Evolutionary conservation across 2,797 vertebrate genomes (phyloP).

Genomic region (Syndactyla subalaris): DNA sequence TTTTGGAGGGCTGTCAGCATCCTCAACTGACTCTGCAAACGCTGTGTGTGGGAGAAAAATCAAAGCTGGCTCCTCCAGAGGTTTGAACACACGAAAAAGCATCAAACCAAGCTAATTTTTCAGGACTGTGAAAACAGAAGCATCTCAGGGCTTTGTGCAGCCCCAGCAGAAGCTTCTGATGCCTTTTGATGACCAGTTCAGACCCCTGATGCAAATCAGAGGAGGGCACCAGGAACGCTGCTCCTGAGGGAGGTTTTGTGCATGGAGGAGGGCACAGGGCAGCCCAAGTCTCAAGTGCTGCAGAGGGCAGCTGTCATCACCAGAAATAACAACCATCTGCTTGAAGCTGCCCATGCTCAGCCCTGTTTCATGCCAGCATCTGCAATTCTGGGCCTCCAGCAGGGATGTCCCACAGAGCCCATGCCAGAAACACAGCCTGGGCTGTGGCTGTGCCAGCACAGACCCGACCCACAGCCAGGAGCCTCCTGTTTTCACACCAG

Average conservation of each 20-base stretch:
- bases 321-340: background rate
- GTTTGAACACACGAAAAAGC: background rate
- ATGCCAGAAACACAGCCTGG: background rate
- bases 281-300: background rate
- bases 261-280: rapidly evolving
- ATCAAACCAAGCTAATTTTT: background rate
- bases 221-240: rapidly evolving
- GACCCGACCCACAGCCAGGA: background rate
- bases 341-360: background rate
- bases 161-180: background rate
- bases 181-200: background rate
- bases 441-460: background rate
- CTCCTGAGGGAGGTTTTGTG: background rate
- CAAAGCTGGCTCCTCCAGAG: background rate
- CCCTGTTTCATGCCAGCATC: background rate
- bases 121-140: background rate
- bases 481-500: background rate
- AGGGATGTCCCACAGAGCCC: rapidly evolving
- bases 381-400: background rate
- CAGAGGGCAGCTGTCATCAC: background rate
- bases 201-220: background rate
- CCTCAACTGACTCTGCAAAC: background rate
- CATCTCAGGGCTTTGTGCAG: background rate
- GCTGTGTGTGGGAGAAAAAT: background rate
- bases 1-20: background rate